phyloP scores from a whole-genome alignment of 2,113 vertebrate species.

The Hippocampus mohnikei region DNA sequence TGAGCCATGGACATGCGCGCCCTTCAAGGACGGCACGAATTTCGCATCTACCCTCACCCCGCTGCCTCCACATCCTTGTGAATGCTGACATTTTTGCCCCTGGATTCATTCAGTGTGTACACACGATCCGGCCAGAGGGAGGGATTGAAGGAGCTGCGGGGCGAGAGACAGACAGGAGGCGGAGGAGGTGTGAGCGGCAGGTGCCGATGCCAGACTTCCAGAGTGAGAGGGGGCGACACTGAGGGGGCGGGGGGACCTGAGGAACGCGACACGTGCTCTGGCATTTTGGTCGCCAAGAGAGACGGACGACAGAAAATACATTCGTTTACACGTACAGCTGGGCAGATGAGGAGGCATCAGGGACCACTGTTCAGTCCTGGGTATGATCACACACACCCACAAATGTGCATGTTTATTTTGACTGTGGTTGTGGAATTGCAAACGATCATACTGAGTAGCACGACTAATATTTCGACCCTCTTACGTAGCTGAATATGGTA shows the following conservation, averaged over 20 bases:
- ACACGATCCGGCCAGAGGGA: conserved; percentile 25
- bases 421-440: not conserved
- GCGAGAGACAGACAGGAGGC: conserved; percentile 22
- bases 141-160: conserved; percentile 4
- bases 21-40: conserved; percentile 24
- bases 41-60: conserved; percentile 5
- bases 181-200: conserved; percentile 36
- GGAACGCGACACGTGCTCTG: conserved; percentile 42
- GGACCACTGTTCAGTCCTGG: conserved; percentile 63
- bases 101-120: conserved; percentile 31
- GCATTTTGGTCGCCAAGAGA: conserved; percentile 61
- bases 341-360: conserved; percentile 67
- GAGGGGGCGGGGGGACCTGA: conserved; percentile 37
- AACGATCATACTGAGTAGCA: not conserved
- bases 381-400: conserved; percentile 51
- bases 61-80: not conserved
- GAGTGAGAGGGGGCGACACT: conserved; percentile 39
- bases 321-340: conserved; percentile 41
- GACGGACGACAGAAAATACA: conserved; percentile 30
- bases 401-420: conserved; percentile 9
- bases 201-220: conserved; percentile 53
- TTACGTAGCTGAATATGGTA: not conserved
- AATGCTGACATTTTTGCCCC: conserved; percentile 24
- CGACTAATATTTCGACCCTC: not conserved
- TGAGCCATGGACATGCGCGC: conserved; percentile 39